Base-by-base conservation (phyloP, 2,797 vertebrate genomes). In the Channa striata region DNA sequence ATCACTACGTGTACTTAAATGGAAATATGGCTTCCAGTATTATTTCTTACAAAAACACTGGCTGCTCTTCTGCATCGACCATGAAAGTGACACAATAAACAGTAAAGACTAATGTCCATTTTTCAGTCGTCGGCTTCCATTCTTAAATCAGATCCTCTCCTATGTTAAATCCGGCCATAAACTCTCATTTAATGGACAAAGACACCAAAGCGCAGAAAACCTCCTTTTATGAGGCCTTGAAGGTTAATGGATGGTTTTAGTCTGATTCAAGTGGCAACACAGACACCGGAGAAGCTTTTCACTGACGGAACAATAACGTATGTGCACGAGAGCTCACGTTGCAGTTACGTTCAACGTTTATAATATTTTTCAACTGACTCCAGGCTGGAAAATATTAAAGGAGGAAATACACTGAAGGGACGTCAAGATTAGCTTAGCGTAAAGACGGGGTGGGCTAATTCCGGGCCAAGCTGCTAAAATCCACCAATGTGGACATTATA, bases 161-260 rank as follows among this genome's bases (percentile, higher is more conserved):
- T 2, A 25, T 60, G 21, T 34, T 21, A 40, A 63, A 59, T 61
- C 34, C 5, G 37, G 19, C 9, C 34, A 8, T 25, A 44, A n/a
- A 19, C 12, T 16, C 19, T 36, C 17, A 48, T 53, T 69, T 50
- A 58, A 72, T 53, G 39, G 56, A 61, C 58, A 66, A 67, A 50
- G 9, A 58, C 39, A 72, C 59, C 50, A 63, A 61, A 59, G 9
- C 40, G 20, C 12, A 54, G 25, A 19, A 13, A 51, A 37, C 66
- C 36, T 59, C 2, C 47, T 46, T 72, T 78, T 47, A 52, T 33
- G 48, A 25, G 36, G 47, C 25, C 34, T 51, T 16, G 21, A 51
- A 59, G 40, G 62, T 68, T 73, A 68, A 72, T 69, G 50, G 50
- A 61, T 44, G 53, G 48, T 20, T 57, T 54, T 42, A 30, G 56